Evolutionary conservation across 2,888 invertebrate genomes (phyloP), one percentile per base, ranked within the genome.

Genomic region (Chorisops tibialis): DNA sequence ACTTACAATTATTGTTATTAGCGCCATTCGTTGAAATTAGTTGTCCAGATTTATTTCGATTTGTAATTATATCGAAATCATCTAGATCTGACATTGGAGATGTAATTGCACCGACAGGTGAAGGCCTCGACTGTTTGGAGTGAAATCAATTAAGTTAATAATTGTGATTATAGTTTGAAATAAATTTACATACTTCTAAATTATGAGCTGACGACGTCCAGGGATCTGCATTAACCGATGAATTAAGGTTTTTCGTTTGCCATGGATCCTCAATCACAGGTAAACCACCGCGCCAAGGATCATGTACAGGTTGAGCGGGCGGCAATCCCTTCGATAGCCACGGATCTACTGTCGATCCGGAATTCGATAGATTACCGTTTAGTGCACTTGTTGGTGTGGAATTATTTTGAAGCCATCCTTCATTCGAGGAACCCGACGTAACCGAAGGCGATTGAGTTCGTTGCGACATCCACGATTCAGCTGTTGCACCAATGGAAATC

Each of bases 61-160:
- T 91, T 64, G 89, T 89, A 67, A 93, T 86, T 66, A 89, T 84
- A 78, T 93, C 93, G 79, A 93, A 93, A 75, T 93, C 93, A 76
- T 93, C 92, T 74, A 93, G 81, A 76, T 91, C 91, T 5, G 86
- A 84, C 2, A 84, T 81, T 3, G 87, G 83, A 14, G 68, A 67
- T n/a, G 65, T 67, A 74, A 61, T 69, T 66, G 66, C 71, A 68
- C 65, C 66, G 62, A 67, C 61, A 16, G 69, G 68, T 43, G 68
- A 66, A 56, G 71, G 69, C 45, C 71, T 67, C 41, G 66, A 64
- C 67, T 67, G 38, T 43, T 43, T 39, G 41, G 5, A 19, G 21
- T 48, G 9, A 30, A 30, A 30, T 30, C 30, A 21, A 12, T 39
- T 39, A 41, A 74, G 73, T 62, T 71, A 69, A 43, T 22, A 41